Evolutionary conservation across 2,797 vertebrate species (phyloP).

Genomic region (Takifugu rubripes): DNA sequence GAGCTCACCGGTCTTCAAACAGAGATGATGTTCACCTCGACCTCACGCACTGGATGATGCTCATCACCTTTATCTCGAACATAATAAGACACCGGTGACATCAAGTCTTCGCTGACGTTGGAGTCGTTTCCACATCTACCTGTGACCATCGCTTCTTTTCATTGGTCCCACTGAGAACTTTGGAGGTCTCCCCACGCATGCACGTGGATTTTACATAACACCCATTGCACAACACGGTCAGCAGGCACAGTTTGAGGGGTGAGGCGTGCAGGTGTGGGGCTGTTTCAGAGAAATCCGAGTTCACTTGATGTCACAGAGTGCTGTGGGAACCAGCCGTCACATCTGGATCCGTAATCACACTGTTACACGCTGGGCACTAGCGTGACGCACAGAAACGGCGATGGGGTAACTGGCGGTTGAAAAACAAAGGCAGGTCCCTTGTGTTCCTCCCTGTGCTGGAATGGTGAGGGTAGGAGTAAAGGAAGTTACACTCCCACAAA

Average conservation of each 20-base stretch:
- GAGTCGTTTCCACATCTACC: slow-evolving; percentile 1
- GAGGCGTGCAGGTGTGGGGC: slow-evolving; percentile 14
- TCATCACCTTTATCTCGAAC: background rate
- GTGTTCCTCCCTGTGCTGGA: slow-evolving; percentile 9
- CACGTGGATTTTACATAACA: slow-evolving; percentile 49
- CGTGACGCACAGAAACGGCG: slow-evolving; percentile 28
- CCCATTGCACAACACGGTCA: slow-evolving; percentile 42
- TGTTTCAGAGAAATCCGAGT: slow-evolving; percentile 36
- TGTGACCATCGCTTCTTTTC: slow-evolving; percentile 5
- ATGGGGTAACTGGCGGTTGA: slow-evolving; percentile 27
- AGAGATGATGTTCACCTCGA: background rate
- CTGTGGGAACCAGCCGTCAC: slow-evolving; percentile 38
- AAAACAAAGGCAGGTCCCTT: slow-evolving; percentile 40
- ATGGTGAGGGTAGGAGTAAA: slow-evolving; percentile 17
- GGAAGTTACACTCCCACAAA: background rate
- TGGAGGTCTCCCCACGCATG: slow-evolving; percentile 10
- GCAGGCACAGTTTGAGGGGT: slow-evolving; percentile 8
- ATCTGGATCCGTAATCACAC: slow-evolving; percentile 27
- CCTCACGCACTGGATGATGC: background rate
- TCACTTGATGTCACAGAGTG: slow-evolving; percentile 14
- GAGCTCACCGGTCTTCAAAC: background rate
- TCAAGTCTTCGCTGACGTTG: slow-evolving; percentile 3
- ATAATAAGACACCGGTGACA: background rate
- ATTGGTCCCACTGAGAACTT: slow-evolving; percentile 17
- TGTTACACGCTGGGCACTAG: slow-evolving; percentile 23